phyloP scores from a whole-genome alignment of 2,113 vertebrate species.

The Fregata magnificens region DNA sequence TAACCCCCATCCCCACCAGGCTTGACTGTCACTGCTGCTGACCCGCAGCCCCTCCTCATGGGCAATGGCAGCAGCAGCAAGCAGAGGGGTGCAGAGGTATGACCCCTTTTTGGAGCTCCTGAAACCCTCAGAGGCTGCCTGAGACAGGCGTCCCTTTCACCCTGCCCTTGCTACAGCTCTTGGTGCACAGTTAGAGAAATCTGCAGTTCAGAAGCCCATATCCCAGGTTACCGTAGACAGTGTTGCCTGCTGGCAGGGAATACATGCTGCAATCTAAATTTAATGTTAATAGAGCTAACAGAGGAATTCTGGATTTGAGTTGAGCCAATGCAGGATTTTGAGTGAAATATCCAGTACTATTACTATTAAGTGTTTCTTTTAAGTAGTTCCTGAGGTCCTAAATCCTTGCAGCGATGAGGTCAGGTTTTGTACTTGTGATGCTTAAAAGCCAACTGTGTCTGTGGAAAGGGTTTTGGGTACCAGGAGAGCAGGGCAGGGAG shows the following conservation, averaged over 20 bases:
- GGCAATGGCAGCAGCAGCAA: background rate
- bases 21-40: background rate
- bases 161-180: background rate
- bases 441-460: background rate
- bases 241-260: background rate
- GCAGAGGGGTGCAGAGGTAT: background rate
- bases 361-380: background rate
- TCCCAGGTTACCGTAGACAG: background rate
- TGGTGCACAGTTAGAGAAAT: background rate
- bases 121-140: background rate
- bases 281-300: background rate
- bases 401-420: background rate
- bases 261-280: background rate
- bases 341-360: background rate
- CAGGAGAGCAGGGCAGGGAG: background rate
- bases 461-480: background rate
- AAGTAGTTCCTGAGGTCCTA: background rate
- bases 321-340: background rate
- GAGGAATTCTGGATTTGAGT: background rate
- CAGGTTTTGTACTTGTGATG: background rate
- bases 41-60: background rate
- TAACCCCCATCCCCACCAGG: background rate
- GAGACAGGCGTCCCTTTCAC: background rate
- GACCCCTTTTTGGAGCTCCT: background rate
- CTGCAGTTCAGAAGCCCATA: background rate